phyloP scores from a whole-genome alignment of 2,113 vertebrate species.

The Arenaria interpres region DNA sequence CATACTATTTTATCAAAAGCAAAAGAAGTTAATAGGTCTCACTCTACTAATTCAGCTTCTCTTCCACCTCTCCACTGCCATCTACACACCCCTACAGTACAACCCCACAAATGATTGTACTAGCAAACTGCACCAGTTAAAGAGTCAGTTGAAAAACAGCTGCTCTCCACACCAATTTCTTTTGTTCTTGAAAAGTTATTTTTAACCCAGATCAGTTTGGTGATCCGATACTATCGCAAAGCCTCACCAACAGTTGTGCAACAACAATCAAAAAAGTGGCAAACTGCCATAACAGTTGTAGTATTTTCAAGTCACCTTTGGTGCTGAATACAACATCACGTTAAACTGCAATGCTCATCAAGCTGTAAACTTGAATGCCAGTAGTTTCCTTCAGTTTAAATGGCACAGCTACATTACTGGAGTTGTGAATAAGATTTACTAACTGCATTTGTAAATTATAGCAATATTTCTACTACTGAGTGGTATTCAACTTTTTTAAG shows the following conservation, averaged over 20 bases:
- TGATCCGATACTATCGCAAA: not conserved
- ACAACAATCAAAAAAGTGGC: not conserved
- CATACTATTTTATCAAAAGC: not conserved
- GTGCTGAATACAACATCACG: not conserved
- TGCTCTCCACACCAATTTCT: not conserved
- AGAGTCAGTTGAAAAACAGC: not conserved
- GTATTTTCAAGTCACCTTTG: not conserved
- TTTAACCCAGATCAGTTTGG: not conserved
- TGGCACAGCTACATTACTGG: not conserved
- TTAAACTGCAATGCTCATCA: not conserved
- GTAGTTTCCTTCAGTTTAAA: not conserved
- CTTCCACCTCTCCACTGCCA: rapidly evolving
- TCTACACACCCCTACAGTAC: not conserved
- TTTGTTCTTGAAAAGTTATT: not conserved
- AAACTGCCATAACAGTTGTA: not conserved
- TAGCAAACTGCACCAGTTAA: not conserved
- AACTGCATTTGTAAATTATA: not conserved
- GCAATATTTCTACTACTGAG: not conserved
- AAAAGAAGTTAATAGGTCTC: not conserved
- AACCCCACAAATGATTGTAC: not conserved
- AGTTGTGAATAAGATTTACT: not conserved
- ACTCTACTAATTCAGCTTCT: not conserved
- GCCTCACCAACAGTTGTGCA: not conserved
- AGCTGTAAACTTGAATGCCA: not conserved
- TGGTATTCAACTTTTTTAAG: not conserved